These are phyloP conservation scores for Molossus alvarezi DNA, from an alignment of 2,797 vertebrate genomes.

Conservation along the genomic window DNA sequence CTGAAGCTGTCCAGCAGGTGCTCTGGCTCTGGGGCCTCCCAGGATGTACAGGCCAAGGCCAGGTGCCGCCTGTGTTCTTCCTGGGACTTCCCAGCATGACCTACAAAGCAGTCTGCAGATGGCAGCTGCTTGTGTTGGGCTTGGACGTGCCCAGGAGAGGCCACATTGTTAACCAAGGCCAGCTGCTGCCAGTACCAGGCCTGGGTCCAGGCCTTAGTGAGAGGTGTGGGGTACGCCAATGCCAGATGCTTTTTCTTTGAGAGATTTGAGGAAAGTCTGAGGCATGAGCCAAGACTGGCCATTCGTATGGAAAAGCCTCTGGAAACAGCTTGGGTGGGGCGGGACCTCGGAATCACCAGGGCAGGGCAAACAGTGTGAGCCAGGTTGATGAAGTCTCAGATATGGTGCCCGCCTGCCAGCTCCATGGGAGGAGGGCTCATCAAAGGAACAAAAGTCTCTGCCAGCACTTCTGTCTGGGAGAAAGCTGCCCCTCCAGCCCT, in stretches of 20 bases:
- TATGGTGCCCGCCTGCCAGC: not conserved
- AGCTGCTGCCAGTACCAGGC: not conserved
- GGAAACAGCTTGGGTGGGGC: not conserved
- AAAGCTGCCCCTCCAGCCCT: not conserved
- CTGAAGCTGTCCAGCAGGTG: not conserved
- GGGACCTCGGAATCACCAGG: not conserved
- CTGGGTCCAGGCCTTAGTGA: not conserved
- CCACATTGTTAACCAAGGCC: not conserved
- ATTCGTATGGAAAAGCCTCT: not conserved
- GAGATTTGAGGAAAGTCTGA: not conserved
- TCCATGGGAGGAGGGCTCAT: not conserved
- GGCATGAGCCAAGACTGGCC: not conserved
- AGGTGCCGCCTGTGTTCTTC: not conserved
- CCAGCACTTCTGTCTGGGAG: not conserved
- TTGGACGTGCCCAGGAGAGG: not conserved
- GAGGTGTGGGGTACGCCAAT: not conserved
- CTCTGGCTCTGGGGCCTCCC: not conserved
- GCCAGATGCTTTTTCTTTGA: not conserved
- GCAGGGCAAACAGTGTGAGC: not conserved
- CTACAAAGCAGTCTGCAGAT: not conserved
- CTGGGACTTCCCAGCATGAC: too few relatives aligned
- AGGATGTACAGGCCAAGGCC: not conserved
- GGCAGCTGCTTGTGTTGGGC: not conserved
- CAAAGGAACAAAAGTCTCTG: not conserved
- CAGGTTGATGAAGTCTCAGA: not conserved